phyloP scores from a whole-genome alignment of 2,888 invertebrate species.

The Hypercompe scribonia region DNA sequence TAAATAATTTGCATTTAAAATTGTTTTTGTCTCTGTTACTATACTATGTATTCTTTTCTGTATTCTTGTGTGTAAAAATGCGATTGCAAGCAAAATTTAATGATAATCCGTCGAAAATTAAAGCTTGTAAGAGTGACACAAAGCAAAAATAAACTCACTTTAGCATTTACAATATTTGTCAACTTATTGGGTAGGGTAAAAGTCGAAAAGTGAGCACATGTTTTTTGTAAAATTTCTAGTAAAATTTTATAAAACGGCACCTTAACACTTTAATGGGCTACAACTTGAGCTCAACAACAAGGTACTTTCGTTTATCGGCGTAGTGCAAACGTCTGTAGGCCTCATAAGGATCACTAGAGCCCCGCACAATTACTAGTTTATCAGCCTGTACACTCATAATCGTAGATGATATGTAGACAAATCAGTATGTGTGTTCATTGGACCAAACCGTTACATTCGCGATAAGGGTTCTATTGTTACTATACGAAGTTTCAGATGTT shows the following conservation, averaged over 20 bases:
- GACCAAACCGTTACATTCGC: conserved; percentile 22
- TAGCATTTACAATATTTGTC: no score
- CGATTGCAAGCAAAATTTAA: no score
- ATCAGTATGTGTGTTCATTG: conserved; percentile 38
- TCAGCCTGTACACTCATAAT: conserved; percentile 29
- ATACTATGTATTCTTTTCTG: no score
- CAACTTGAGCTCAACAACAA: conserved; percentile 32
- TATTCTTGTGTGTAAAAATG: no score
- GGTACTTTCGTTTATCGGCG: conserved; percentile 44
- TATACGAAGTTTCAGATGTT: conserved; percentile 21
- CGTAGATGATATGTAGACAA: conserved; percentile 36
- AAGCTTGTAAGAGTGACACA: no score
- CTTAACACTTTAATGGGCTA: conserved; percentile 24
- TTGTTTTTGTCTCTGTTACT: no score
- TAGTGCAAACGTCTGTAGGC: conserved; percentile 24
- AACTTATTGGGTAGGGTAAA: neutral
- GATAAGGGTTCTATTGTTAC: conserved; percentile 36
- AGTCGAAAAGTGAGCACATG: neutral
- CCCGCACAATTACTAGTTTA: conserved; percentile 43
- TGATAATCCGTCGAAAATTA: no score
- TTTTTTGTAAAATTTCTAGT: neutral
- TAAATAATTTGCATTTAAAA: no score
- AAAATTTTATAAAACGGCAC: neutral
- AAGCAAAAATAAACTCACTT: no score
- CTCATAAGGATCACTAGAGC: conserved; percentile 27